Evolutionary conservation across 2,113 vertebrate species (phyloP).

Genomic region (Apistogramma diplotaenia): DNA sequence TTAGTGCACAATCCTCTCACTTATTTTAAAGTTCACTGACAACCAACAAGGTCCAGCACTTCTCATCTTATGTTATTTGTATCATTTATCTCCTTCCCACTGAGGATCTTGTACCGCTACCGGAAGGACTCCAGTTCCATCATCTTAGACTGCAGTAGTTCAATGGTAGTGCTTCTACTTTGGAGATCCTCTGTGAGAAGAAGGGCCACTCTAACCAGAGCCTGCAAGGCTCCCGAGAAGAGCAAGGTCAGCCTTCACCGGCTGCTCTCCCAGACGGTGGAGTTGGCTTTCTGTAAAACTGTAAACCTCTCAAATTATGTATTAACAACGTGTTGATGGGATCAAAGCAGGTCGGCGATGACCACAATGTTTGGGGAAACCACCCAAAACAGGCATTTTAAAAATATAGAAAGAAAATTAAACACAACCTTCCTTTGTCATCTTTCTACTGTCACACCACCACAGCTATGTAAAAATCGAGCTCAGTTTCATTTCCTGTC

Average conservation of each 20-base stretch:
- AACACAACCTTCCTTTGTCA: background rate
- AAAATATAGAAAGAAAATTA: background rate
- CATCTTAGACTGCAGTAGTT: background rate
- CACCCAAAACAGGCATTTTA: no score
- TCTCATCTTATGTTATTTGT: background rate
- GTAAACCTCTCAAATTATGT: background rate
- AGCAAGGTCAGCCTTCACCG: background rate
- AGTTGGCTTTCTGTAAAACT: background rate
- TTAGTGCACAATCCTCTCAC: background rate
- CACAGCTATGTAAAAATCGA: background rate
- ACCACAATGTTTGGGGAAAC: background rate
- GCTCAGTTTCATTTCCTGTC: constrained; percentile 1
- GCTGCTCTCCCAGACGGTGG: background rate
- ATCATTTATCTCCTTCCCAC: background rate
- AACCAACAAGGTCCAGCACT: background rate
- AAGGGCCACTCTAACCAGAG: background rate
- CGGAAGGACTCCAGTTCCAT: background rate
- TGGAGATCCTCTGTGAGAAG: background rate
- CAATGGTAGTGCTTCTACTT: background rate
- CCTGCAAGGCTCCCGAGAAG: background rate
- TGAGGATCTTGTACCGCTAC: background rate
- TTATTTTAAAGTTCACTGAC: background rate
- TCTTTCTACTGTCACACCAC: background rate
- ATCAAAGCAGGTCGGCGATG: background rate
- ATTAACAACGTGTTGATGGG: background rate